Evolutionary conservation across 2,888 invertebrate species (phyloP).

Genomic region (Polydesmus complanatus): DNA sequence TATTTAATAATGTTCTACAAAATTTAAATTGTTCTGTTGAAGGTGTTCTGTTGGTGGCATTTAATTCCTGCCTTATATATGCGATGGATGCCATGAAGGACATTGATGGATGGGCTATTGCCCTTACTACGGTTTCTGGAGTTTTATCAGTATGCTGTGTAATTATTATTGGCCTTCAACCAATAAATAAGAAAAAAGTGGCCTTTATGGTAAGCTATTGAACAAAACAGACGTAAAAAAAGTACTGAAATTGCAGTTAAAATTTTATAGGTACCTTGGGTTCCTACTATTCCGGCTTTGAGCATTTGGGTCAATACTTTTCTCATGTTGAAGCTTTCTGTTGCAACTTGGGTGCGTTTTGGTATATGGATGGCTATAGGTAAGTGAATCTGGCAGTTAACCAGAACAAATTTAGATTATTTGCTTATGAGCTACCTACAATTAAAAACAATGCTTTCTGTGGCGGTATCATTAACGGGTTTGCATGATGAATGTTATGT

Average conservation of each 20-base stretch:
- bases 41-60: conserved; percentile 1
- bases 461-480: too few species aligned
- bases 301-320: conserved; percentile 72
- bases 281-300: conserved; percentile 64
- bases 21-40: not conserved
- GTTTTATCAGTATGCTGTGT: conserved; percentile 32
- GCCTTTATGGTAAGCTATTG: conserved; percentile 50
- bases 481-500: not conserved
- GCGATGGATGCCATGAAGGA: not conserved
- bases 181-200: conserved; percentile 44
- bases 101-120: conserved; percentile 5
- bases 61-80: conserved; percentile 4
- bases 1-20: not conserved
- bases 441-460: not conserved
- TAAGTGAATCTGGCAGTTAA: too few species aligned
- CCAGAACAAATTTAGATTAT: too few species aligned
- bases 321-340: conserved; percentile 64
- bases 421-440: too few species aligned
- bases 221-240: not conserved
- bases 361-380: conserved; percentile 65
- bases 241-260: not conserved
- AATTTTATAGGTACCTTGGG: conserved; percentile 54
- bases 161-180: conserved; percentile 54
- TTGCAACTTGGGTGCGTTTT: conserved; percentile 70
- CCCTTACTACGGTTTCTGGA: not conserved